phyloP scores from a whole-genome alignment of 2,888 invertebrate genomes.

The Macrophya annulata region DNA sequence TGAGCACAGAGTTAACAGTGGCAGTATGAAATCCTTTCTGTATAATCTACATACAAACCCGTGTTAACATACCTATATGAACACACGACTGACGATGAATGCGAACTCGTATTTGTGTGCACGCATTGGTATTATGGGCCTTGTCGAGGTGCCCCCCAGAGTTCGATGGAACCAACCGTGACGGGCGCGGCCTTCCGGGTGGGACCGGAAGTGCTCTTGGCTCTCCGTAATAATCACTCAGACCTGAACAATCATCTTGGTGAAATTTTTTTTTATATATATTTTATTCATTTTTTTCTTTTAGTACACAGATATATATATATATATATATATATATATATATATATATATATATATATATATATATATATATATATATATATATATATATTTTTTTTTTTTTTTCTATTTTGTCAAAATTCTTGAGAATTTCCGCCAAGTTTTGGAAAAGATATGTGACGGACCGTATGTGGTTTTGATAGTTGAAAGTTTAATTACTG shows the following conservation, averaged over 20 bases:
- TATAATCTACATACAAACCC: constrained; percentile 5
- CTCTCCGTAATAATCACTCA: constrained; percentile 36
- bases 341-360: too few relatives aligned
- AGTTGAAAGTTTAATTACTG: not conserved
- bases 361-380: too few relatives aligned
- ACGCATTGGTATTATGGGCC: constrained; percentile 33
- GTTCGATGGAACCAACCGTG: constrained; percentile 62
- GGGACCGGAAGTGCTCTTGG: constrained; percentile 70
- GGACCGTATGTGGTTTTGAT: not conserved
- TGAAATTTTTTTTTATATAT: not conserved
- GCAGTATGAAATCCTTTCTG: not conserved
- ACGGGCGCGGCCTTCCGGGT: constrained; percentile 78
- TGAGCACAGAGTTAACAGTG: constrained; percentile 21
- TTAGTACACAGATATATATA: not conserved
- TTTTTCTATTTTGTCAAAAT: not conserved
- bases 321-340: too few relatives aligned
- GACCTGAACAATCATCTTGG: constrained; percentile 37
- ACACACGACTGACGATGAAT: constrained; percentile 18
- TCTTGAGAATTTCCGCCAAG: not conserved
- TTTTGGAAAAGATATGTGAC: not conserved
- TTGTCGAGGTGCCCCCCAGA: constrained; percentile 41
- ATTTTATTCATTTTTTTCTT: not conserved
- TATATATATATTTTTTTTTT: too few relatives aligned
- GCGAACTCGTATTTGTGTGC: constrained; percentile 17
- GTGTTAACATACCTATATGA: not conserved